These are phyloP conservation scores for Athalia rosae DNA, from an alignment of 2,888 invertebrate genomes.

Conservation along the genomic window DNA sequence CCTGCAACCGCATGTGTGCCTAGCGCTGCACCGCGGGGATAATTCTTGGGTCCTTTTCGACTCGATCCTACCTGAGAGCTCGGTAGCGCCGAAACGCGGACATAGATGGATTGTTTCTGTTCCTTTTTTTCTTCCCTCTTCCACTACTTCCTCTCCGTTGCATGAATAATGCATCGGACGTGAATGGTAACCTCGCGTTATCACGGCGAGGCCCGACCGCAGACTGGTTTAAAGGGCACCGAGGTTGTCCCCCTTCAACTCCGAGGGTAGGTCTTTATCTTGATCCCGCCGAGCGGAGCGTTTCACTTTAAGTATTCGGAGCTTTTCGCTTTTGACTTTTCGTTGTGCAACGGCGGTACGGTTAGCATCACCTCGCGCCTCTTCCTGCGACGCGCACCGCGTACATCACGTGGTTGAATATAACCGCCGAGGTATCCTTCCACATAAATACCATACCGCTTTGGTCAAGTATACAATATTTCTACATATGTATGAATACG, in stretches of 20 bases:
- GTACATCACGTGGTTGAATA: conserved; percentile 20
- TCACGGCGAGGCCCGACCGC: conserved; percentile 14
- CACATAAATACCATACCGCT: background rate
- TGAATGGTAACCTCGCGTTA: conserved; percentile 34
- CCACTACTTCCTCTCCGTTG: background rate
- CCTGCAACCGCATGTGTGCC: too few species aligned
- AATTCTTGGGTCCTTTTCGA: conserved; percentile 5
- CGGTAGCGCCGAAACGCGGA: conserved; percentile 8
- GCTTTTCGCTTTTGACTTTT: background rate
- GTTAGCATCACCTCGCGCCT: too few species aligned
- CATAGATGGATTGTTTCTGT: conserved; percentile 40
- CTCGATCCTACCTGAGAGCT: background rate
- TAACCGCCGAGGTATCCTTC: background rate
- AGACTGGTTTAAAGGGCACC: conserved; percentile 10
- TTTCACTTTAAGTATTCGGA: conserved; percentile 2
- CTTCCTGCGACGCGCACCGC: too few species aligned
- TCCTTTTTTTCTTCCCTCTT: background rate
- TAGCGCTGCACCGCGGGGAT: too few species aligned
- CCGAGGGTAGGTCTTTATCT: conserved; percentile 21
- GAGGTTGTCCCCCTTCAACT: background rate
- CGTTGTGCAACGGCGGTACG: too few species aligned
- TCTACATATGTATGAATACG: conserved; percentile 15
- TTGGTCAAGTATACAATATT: conserved; percentile 10
- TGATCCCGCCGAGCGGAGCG: conserved; percentile 16
- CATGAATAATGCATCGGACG: conserved; percentile 35